phyloP scores from a whole-genome alignment of 2,888 invertebrate species.

The Plemyria rubiginata region DNA sequence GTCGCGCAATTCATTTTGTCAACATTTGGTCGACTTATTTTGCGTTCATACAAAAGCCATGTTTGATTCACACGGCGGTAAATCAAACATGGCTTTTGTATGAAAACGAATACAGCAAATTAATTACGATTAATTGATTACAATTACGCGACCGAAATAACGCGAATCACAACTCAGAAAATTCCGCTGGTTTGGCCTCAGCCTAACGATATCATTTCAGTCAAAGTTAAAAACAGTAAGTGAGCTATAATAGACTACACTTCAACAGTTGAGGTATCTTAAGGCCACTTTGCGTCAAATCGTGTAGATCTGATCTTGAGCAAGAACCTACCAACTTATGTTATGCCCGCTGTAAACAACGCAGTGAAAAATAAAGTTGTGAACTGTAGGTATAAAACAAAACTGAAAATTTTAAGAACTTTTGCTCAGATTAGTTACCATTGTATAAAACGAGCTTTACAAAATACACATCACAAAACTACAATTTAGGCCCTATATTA shows the following conservation, averaged over 20 bases:
- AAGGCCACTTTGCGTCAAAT: constrained; percentile 37
- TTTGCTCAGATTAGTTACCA: constrained; percentile 1
- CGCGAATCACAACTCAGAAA: no score
- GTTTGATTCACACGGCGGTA: no score
- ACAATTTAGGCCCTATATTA: not conserved
- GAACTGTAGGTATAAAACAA: no score
- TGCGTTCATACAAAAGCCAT: no score
- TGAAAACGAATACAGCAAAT: no score
- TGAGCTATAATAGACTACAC: not conserved
- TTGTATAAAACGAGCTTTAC: constrained; percentile 1
- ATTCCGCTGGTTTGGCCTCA: no score
- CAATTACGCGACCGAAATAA: no score
- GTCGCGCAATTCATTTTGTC: no score
- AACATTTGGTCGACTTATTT: no score
- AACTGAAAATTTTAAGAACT: no score
- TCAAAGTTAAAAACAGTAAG: not conserved
- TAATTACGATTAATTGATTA: no score
- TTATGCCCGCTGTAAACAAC: not conserved
- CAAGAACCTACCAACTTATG: constrained; percentile 23
- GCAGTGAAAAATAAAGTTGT: not conserved
- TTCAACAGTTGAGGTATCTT: constrained; percentile 16
- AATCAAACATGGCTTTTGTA: no score
- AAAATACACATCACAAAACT: constrained; percentile 8
- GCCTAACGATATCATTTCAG: constrained; percentile 18
- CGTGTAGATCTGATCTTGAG: constrained; percentile 31